Base-by-base conservation (phyloP, 37 sponge, comb jelly and placozoan species). In the Aplysina aerophoba region DNA sequence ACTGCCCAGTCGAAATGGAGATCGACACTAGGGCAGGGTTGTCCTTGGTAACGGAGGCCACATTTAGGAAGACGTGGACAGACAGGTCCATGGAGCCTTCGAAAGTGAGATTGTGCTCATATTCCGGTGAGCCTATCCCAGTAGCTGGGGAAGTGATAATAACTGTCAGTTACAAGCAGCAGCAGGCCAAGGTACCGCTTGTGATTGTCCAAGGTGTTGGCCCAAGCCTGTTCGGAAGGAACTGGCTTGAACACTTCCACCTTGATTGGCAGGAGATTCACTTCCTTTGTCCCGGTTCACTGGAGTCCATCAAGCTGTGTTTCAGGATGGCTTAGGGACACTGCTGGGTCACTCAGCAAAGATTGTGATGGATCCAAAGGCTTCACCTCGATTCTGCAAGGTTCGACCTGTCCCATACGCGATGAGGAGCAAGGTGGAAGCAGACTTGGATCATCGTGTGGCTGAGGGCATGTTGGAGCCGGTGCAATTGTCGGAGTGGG, bases 401-500 rank as follows among this genome's bases (percentile, higher is more conserved):
- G 81, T 86, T 21, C 50, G 85, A 16, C 27, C 90, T 17, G 86
- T 89, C 0, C 90, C 90, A 30, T 88, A 41, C 39, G 14, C 83
- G 13, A 36, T 85, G 31, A 37, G 39, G 50, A 30, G 0, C 24
- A 85, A 81, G 65, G 90, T 85, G n/a, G 85, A 85, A 33, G 33
- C 54, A 71, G 90, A 82, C 4, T 54, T 82, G 19, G 64, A 75
- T 17, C 53, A 78, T 16, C 33, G 85, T 44, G 39, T n/a, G 0
- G 6, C 85, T 25, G 21, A 86, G 31, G 86, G 80, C 0, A 57
- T 85, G 24, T 31, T 92, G 22, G 80, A 79, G 19, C 88, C 38
- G n/a, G 88, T 92, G 13, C 66, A 88, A 30, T 81, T 85, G 73
- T 81, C 92, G 5, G 69, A 74, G 36, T 92, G 92, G 89, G 89